Evolutionary conservation across 2,888 invertebrate species (phyloP).

Genomic region (Drosophila merina): DNA sequence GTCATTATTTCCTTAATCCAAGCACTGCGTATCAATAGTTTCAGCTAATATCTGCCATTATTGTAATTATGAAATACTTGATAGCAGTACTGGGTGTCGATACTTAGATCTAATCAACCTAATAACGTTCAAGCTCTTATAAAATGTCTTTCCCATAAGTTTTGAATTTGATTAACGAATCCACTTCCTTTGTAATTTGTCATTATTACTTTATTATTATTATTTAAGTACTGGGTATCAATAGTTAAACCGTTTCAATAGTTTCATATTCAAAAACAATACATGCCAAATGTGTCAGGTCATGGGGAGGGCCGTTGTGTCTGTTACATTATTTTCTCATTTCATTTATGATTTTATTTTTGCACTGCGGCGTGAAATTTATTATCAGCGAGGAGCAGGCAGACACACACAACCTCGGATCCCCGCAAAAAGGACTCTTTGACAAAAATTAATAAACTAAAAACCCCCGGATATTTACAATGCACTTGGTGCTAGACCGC

Average conservation of each 20-base stretch:
- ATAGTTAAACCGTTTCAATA: neutral
- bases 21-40: too few relatives aligned
- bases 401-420: slow-evolving; percentile 6
- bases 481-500: slow-evolving; percentile 60
- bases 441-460: slow-evolving; percentile 79
- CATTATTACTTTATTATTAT: too few relatives aligned
- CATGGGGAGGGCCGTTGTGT: too few relatives aligned
- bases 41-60: too few relatives aligned
- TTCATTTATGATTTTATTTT: slow-evolving; percentile 33
- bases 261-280: too few relatives aligned
- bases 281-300: too few relatives aligned
- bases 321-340: neutral
- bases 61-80: too few relatives aligned
- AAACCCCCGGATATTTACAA: slow-evolving; percentile 77
- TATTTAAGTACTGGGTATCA: neutral
- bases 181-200: neutral
- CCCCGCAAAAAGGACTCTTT: slow-evolving; percentile 38
- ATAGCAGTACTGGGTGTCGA: neutral
- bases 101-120: neutral
- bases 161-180: too few relatives aligned
- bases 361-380: slow-evolving; percentile 52
- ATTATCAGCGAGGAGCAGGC: slow-evolving; percentile 76
- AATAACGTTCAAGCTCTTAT: too few relatives aligned
- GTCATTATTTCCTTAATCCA: too few relatives aligned
- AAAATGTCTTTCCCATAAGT: too few relatives aligned